Evolutionary conservation across 1,140 invertebrate genomes (phyloP), one percentile per base, ranked within the genome.

Genomic region (Dinoponera quadriceps): DNA sequence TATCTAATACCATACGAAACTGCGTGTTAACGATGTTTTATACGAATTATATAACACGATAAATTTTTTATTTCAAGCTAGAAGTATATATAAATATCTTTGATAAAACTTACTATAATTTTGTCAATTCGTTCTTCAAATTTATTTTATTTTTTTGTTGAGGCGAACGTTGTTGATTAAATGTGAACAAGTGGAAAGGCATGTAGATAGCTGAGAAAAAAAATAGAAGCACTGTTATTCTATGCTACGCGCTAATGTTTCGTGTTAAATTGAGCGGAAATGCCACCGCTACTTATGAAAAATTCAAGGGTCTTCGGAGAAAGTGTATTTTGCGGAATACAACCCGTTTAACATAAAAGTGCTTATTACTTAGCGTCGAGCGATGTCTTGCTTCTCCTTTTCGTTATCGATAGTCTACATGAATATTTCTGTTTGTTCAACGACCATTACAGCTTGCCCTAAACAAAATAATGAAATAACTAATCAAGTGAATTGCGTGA

Each of bases 301-400:
- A 75, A 63, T 63, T 75, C 20, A 14, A 29, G 16, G 25, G 11
- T 75, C 18, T 65, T 22, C 18, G 2, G 22, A 60, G 14, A 29
- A 27, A 74, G n/a, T 13, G 14, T 18, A 60, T 73, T 73, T 73
- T 60, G 11, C 16, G 14, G 44, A 44, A 25, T n/a, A 57, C 33
- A n/a, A 7, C 13, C 33, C 27, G 38, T 60, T 60, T 60, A 60
- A 49, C 25, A 48, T 27, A 62, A 74, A 62, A 2, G 33, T 27
- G n/a, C n/a, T 57, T 38, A 20, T 72, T 59, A 7, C 54, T 38
- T 20, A 16, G 25, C 27, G 20, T 20, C 33, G 18, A 54, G 9
- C 3, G 20, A 38, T 55, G n/a, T 73, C 29, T 5, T 18, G 54
- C 14, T 18, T 33, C 38, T 59, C 20, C 18, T 57, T 57, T 38